phyloP scores from a whole-genome alignment of 2,888 invertebrate genomes.

The Thymelicus sylvestris region DNA sequence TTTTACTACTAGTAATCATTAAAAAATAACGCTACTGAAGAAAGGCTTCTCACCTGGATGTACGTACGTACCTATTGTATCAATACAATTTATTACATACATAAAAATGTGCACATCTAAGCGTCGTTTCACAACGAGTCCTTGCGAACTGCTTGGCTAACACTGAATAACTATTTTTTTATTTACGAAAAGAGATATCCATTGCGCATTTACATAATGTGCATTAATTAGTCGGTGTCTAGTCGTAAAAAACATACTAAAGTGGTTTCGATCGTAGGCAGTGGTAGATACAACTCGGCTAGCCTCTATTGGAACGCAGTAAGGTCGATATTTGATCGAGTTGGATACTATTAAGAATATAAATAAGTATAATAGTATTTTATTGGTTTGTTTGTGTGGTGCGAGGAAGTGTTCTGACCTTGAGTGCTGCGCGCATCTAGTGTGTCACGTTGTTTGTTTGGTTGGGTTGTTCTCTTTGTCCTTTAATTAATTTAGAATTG shows the following conservation, averaged over 20 bases:
- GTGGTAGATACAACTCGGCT: not conserved
- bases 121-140: not conserved
- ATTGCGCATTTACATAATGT: constrained; percentile 32
- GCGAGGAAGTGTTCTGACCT: constrained; percentile 27
- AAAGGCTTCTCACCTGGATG: too few relatives aligned
- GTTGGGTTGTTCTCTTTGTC: not conserved
- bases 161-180: constrained; percentile 14
- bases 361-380: constrained; percentile 13
- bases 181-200: constrained; percentile 24
- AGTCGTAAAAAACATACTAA: constrained; percentile 22
- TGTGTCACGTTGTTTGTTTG: constrained; percentile 17
- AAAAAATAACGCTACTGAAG: too few relatives aligned
- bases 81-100: too few relatives aligned
- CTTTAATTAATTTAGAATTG: too few relatives aligned
- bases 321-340: constrained; percentile 1
- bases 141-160: constrained; percentile 10
- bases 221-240: constrained; percentile 22
- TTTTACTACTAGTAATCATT: too few relatives aligned
- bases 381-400: constrained; percentile 31
- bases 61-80: too few relatives aligned
- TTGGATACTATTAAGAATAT: too few relatives aligned
- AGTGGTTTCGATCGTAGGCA: constrained; percentile 2
- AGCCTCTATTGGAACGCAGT: not conserved
- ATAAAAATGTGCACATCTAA: not conserved
- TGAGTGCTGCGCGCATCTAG: constrained; percentile 12